Evolutionary conservation across 2,113 vertebrate species (phyloP), one percentile per base, ranked within the genome.

Genomic region (Asarcornis scutulata): DNA sequence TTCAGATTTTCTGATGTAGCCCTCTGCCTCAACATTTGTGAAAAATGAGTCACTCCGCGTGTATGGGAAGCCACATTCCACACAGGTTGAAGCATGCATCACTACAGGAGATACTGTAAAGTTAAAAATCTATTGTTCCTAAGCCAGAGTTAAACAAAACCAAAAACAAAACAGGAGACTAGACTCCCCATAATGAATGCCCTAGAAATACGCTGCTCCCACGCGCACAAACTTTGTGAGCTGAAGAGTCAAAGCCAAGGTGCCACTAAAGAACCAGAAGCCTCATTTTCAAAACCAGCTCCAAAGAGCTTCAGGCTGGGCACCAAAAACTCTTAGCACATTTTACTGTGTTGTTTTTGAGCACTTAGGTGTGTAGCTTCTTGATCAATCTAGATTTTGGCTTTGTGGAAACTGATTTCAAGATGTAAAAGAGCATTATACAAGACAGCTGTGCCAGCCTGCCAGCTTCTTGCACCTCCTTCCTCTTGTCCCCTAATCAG

Each of bases 51-150:
- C 95, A 94, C n/a, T 72, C 48, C 9, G 17, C 69, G 42, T 4
- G 46, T 67, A 84, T 34, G 67, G 27, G 42, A 93, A 96, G 59
- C 50, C 63, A 86, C 93, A 92, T 91, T 96, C 91, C 83, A 85
- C 22, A 27, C 96, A 96, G 63, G 91, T 7, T 14, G 27, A 93
- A 91, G 52, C 96, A 94, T 0, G 83, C 59, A 84, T 46, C 32
- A 31, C 64, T 69, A 62, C 44, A 55, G 11, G 74, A 91, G 66
- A 93, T 59, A 89, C 36, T 0, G 3, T 56, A 22, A 74, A 94
- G 74, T 56, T 71, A 53, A 67, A 92, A 84, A 67, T 6, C 22
- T 38, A 58, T 76, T 87, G 85, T 55, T 94, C 25, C 71, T 92
- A 55, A 88, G 50, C n/a, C 40, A 60, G n/a, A 75, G 32, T 73